A percentile compares a stretch with the other conserved stretches of the same genome.
These are phyloP conservation scores for Parauchenoglanis ngamensis DNA, from an alignment of 2,797 vertebrate species.

Conservation along the genomic window DNA sequence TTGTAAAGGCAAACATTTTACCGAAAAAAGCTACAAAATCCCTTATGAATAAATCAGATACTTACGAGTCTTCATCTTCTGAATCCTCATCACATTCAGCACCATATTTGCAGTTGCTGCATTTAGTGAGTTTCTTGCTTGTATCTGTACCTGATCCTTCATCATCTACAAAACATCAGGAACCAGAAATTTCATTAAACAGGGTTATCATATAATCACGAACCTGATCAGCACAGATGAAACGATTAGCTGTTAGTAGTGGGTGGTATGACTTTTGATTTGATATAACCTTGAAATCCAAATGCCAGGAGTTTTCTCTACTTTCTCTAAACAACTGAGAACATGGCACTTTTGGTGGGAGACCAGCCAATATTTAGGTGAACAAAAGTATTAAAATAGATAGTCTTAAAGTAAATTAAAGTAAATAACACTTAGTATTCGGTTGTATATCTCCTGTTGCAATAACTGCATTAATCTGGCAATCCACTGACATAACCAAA, in stretches of 20 bases:
- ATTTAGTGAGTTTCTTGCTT: conserved; percentile 89
- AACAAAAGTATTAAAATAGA: neutral
- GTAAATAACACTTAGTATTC: neutral
- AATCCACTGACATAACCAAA: too few relatives aligned
- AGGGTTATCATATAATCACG: neutral
- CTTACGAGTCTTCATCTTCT: conserved; percentile 89
- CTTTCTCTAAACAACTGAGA: neutral
- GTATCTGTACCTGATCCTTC: conserved; percentile 89
- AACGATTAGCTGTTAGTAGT: neutral
- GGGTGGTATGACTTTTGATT: neutral
- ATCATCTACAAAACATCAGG: conserved; percentile 77
- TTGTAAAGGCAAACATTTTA: neutral
- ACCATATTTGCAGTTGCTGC: conserved; percentile 96
- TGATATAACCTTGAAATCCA: neutral
- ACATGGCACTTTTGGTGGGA: neutral
- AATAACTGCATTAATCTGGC: neutral
- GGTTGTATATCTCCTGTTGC: neutral
- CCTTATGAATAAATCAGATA: conserved; percentile 25
- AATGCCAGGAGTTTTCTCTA: neutral
- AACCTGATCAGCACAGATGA: neutral
- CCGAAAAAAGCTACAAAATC: neutral
- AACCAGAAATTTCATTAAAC: neutral
- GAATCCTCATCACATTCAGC: conserved; percentile 98
- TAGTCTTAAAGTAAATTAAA: neutral
- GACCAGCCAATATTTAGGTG: neutral